phyloP scores from a whole-genome alignment of 2,888 invertebrate species.

The Heteromyza rotundicornis region DNA sequence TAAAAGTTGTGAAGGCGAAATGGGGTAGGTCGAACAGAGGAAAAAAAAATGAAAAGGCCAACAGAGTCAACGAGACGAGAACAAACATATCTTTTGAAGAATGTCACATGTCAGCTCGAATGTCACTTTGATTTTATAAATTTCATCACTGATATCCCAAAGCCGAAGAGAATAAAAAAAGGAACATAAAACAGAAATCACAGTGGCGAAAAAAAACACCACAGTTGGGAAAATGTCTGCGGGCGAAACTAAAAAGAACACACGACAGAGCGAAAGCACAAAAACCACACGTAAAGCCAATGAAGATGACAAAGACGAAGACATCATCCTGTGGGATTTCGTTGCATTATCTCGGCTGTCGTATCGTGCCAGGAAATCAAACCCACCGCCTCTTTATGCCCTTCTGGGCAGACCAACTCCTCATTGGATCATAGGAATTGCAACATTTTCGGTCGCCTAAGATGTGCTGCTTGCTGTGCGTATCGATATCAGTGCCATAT shows the following conservation, averaged over 20 bases:
- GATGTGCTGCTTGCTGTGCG: too few species aligned
- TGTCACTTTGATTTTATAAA: slow-evolving; percentile 8
- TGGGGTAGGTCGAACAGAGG: not conserved
- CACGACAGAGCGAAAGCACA: too few species aligned
- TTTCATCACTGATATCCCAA: slow-evolving; percentile 1
- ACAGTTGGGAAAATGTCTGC: not conserved
- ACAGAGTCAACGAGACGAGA: not conserved
- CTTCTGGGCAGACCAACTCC: too few species aligned
- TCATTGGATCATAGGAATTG: too few species aligned
- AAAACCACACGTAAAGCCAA: not conserved
- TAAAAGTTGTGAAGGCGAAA: not conserved
- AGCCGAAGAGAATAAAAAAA: not conserved
- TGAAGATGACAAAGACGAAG: too few species aligned
- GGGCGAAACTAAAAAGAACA: too few species aligned
- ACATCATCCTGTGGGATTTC: not conserved
- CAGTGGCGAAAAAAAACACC: too few species aligned
- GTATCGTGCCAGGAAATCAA: not conserved
- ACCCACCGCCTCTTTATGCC: too few species aligned
- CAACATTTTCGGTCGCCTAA: too few species aligned
- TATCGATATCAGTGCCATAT: too few species aligned
- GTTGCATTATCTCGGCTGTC: not conserved
- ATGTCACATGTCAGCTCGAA: slow-evolving; percentile 2
- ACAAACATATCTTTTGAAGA: not conserved
- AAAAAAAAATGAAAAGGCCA: not conserved
- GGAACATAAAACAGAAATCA: too few species aligned